Evolutionary conservation across 2,113 vertebrate genomes (phyloP).

Genomic region (Montifringilla adamsi): DNA sequence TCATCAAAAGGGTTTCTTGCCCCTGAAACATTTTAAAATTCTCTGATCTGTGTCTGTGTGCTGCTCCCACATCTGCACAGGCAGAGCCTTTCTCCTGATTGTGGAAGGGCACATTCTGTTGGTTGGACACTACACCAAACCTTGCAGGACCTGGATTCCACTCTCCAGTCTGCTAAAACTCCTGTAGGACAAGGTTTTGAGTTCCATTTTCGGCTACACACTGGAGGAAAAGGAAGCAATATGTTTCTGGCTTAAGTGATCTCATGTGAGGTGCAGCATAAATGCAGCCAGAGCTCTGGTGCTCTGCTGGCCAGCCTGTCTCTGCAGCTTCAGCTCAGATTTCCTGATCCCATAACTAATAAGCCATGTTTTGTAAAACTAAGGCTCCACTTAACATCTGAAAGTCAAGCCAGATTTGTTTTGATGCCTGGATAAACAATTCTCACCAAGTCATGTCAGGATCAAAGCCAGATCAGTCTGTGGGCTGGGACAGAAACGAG

Average conservation of each 20-base stretch:
- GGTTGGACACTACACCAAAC: background rate
- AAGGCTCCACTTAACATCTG: background rate
- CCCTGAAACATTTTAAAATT: background rate
- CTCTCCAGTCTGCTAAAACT: background rate
- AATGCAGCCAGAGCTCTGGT: background rate
- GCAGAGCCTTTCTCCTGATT: background rate
- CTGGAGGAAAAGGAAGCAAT: background rate
- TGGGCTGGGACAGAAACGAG: background rate
- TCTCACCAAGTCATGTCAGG: accelerated
- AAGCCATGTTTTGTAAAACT: background rate
- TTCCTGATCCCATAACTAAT: background rate
- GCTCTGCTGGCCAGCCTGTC: background rate
- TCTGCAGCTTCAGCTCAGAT: background rate
- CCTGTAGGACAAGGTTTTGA: background rate
- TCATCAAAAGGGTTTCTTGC: background rate
- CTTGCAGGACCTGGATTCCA: background rate
- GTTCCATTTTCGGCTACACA: background rate
- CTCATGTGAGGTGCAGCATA: background rate
- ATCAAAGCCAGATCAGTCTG: background rate
- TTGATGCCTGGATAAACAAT: background rate
- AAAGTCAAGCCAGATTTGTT: background rate
- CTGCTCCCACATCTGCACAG: background rate
- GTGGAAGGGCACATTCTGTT: background rate
- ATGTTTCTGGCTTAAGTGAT: background rate
- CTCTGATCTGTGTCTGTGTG: background rate